Evolutionary conservation across 1,140 invertebrate genomes (phyloP), one percentile per base, ranked within the genome.

Genomic region (Saccostrea cuccullata): DNA sequence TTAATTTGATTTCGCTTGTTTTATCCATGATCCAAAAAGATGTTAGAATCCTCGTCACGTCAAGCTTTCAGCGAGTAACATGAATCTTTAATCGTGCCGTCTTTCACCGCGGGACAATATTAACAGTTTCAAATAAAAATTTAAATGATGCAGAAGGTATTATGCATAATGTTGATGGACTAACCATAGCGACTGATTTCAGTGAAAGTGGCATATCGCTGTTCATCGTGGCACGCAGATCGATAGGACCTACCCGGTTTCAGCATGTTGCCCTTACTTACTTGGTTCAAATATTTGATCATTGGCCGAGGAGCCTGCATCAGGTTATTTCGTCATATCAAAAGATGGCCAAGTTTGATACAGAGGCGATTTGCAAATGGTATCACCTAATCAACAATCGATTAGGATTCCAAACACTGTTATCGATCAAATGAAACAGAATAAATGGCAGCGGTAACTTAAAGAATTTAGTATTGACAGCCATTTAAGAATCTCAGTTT

Each of bases 401-500:
- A 77, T 77, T 77, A 77, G 70, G 26, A 30, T 77, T 36, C 23
- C 70, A 77, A 77, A 77, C 70, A 77, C 23, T 36, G 15, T 77
- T 77, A 77, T 77, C 26, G 70, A 77, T 77, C 70, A 30, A 77
- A 77, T 77, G 70, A 77, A 77, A 77, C 30, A 77, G 70, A 77
- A 77, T 30, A 30, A 36, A 77, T 77, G 23, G 8, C 8, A 15
- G 23, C 9, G 70, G 26, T 30, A 36, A 77, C 26, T 77, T 77
- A 26, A 77, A 26, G 70, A 77, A 77, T 77, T 77, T 26, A 77
- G 23, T 77, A 77, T 77, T 77, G 70, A 77, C 70, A 36, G 70
- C 13, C 70, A 77, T 77, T 77, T 77, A 13, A 40, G 26, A 77
- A 30, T 36, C 26, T 13, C 26, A 77, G 26, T 77, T 13, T 60